Base-by-base conservation (phyloP, 2,113 vertebrate species). In the Anhinga anhinga region DNA sequence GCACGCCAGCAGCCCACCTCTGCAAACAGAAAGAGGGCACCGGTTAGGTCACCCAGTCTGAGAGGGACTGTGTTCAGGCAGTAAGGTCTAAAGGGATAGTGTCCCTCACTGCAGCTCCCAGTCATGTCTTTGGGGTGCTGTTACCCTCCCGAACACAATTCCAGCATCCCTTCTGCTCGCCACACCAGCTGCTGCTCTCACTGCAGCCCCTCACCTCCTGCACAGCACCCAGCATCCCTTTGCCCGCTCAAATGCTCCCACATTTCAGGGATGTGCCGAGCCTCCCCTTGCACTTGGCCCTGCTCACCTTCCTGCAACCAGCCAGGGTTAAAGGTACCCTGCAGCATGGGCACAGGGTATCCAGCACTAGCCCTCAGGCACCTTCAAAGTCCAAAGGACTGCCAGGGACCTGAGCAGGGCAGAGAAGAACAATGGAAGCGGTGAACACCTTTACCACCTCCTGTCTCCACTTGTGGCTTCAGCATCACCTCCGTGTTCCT, bases 31-130 rank as follows among this genome's bases (percentile, higher is more conserved):
- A 23, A n/a, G 63, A 59, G 59, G 22, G 18, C 42, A 70, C 29
- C 1, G 0, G 45, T 1, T 2, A 42, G n/a, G 67, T 18, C 49
- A 47, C 50, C 13, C 3, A 2, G 3, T 29, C 61, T 3, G 1
- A 40, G 53, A 47, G 15, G 65, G 17, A 59, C 30, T 10, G 1
- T 5, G 27, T 20, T 58, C 29, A 82, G 62, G 23, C 44, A 40
- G 21, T 29, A 18, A 80, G 13, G 26, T 58, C 55, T 47, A 55
- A 58, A 63, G 44, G 22, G 17, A 8, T 20, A 21, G 15, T 49
- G 23, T 13, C 27, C n/a, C 65, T 62, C 1, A 0, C n/a, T 65
- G 55, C 32, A 70, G 55, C 44, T 79, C 27, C 32, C 12, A 5
- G 40, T 16, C n/a, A 71, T 14, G 15, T 29, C 38, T 78, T 13